Base-by-base conservation (phyloP, 2,888 invertebrate species). In the Spilosoma lubricipeda region DNA sequence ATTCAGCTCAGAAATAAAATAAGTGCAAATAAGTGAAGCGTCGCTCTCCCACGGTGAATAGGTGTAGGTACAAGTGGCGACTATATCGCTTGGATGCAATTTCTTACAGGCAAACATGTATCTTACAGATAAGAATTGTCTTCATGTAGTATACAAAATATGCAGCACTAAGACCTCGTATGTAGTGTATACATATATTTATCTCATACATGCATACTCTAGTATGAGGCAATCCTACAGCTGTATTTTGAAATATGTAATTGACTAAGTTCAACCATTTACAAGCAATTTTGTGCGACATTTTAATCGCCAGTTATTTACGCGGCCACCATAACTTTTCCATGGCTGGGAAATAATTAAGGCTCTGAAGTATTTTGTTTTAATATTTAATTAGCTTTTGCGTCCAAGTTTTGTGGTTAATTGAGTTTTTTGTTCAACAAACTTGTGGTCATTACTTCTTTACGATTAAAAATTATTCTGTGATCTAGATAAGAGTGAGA, bases 231-330 rank as follows among this genome's bases (percentile, higher is more conserved):
- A 63, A 27, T 30, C 15, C 59, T 27, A 30, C 15, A 63, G 59
- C 27, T 63, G 1, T 27, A 30, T 27, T 13, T 63, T 27, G n/a
- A 56, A 56, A 56, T 72, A 45, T 45, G 45, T 45, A 68, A 36
- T 68, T 72, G n/a, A 45, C n/a, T 52, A 70, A 64, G 30, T 70
- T n/a, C 42, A 42, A 67, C 23, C 72, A 59, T 20, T 68, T 64
- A 68, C 64, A 68, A 36, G 63, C 27, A 68, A 67, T 67, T 59
- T 59, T 36, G 36, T 64, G 39, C 48, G 56, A 64, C 42, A 64
- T 63, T 73, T 68, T 73, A 68, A 68, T 68, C 68, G 63, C 11
- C 36, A 63, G 33, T 48, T 15, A 48, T 73, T 68, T 64, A 64
- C 59, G 59, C 36, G 30, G 56, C 59, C 27, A 59, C 33, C 59